Evolutionary conservation across 2,797 vertebrate genomes (phyloP), one percentile per base, ranked within the genome.

Genomic region (Hylomyscus alleni): DNA sequence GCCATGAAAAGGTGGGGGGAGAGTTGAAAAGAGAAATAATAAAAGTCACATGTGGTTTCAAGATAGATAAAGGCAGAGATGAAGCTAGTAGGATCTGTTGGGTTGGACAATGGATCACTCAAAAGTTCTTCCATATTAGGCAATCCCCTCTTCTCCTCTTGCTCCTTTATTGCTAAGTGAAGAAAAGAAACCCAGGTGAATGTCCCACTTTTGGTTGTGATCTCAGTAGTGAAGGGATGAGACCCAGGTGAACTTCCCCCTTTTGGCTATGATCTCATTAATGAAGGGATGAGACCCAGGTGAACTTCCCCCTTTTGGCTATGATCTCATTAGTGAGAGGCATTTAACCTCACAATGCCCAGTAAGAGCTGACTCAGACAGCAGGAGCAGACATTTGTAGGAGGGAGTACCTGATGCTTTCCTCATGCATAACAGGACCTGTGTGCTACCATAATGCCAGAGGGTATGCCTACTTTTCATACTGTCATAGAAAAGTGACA

Each of bases 1-100:
- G 47, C 85, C 93, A 90, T 65, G 37, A 76, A 85, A 88, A 84
- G 73, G 29, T 34, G 22, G 76, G 44, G 58, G 72, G 69, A 6
- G 34, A 86, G 76, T 37, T 15, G 80, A 93, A 9, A 52, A 85
- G 2, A 22, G 73, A 50, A 81, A 82, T 76, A 90, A 58, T 50
- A 65, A 90, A 97, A 94, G 19, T 7, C 91, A 95, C 20, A 7
- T 5, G 91, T 90, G 3, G 0, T 84, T 40, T 90, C 40, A 56
- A 37, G 17, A 13, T 19, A 52, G 26, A 37, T 62, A 80, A 24
- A 78, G 92, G 19, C 15, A 69, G 2, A 93, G 50, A 40, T 82
- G 67, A 87, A 34, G 77, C 40, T 91, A 87, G n/a, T 29, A 89
- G 91, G 89, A 13, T 40, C 40, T 93, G 2, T 12, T 58, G 34